These are phyloP conservation scores for Nymphalis urticae DNA, from an alignment of 2,888 invertebrate species.

Conservation along the genomic window DNA sequence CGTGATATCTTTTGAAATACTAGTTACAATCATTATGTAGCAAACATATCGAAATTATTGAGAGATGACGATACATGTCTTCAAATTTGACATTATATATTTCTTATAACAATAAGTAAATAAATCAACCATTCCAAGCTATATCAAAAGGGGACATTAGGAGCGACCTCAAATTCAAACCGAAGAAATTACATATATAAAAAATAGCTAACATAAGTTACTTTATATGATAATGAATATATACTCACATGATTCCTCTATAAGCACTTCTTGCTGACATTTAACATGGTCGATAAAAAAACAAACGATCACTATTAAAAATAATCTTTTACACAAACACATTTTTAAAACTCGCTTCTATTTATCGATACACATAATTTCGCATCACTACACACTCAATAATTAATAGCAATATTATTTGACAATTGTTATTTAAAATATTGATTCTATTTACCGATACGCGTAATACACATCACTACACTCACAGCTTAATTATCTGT, in stretches of 20 bases:
- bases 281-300: slow-evolving; percentile 62
- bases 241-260: slow-evolving; percentile 72
- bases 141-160: too few species aligned
- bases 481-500: slow-evolving; percentile 5
- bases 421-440: slow-evolving; percentile 14
- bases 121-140: too few species aligned
- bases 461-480: slow-evolving; percentile 9
- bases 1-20: too few species aligned
- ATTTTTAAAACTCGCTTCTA: slow-evolving; percentile 34
- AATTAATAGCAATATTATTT: not conserved
- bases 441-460: slow-evolving; percentile 13
- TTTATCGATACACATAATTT: slow-evolving; percentile 16
- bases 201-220: too few species aligned
- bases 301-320: slow-evolving; percentile 55
- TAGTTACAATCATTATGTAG: too few species aligned
- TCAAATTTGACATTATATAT: too few species aligned
- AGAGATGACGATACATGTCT: too few species aligned
- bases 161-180: too few species aligned
- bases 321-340: slow-evolving; percentile 50
- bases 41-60: too few species aligned
- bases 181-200: too few species aligned
- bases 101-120: too few species aligned
- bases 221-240: too few species aligned
- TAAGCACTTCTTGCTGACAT: slow-evolving; percentile 68
- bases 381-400: slow-evolving; percentile 16